Evolutionary conservation across 1,140 invertebrate genomes (phyloP).

Genomic region (Acromyrmex charruanus): DNA sequence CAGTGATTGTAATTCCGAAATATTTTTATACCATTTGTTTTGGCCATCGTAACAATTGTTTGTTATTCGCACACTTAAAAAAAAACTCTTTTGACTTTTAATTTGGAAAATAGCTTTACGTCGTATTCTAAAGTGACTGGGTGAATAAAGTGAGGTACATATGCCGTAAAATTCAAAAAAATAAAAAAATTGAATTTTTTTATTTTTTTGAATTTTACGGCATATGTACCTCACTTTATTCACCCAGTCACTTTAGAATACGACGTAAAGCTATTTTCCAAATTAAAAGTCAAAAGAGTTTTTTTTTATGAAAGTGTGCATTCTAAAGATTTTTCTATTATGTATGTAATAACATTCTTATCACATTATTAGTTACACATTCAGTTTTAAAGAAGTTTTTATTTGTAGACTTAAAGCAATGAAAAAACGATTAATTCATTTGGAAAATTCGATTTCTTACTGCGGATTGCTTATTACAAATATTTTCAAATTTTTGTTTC

Average conservation of each 20-base stretch:
- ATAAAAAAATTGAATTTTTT: not conserved
- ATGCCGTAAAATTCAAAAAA: too few species aligned
- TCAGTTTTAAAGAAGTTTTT: not conserved
- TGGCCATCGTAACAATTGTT: not conserved
- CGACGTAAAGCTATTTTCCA: not conserved
- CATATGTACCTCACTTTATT: not conserved
- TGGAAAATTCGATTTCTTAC: constrained; percentile 13
- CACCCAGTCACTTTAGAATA: not conserved
- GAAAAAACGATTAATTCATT: not conserved
- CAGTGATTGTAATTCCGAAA: not conserved
- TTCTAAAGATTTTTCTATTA: constrained; percentile 10
- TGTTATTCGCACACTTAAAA: not conserved
- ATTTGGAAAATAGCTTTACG: too few species aligned
- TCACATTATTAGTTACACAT: not conserved
- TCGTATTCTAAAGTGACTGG: too few species aligned
- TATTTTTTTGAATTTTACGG: not conserved
- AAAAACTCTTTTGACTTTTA: too few species aligned
- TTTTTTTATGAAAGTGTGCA: not conserved
- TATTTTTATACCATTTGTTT: not conserved
- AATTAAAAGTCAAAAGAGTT: not conserved
- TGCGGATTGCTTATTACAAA: not conserved
- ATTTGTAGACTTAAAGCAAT: not conserved
- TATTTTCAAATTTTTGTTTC: not conserved
- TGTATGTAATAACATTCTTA: not conserved
- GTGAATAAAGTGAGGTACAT: too few species aligned